phyloP scores from a whole-genome alignment of 2,888 invertebrate species.

The Drosophila percnosoma region DNA sequence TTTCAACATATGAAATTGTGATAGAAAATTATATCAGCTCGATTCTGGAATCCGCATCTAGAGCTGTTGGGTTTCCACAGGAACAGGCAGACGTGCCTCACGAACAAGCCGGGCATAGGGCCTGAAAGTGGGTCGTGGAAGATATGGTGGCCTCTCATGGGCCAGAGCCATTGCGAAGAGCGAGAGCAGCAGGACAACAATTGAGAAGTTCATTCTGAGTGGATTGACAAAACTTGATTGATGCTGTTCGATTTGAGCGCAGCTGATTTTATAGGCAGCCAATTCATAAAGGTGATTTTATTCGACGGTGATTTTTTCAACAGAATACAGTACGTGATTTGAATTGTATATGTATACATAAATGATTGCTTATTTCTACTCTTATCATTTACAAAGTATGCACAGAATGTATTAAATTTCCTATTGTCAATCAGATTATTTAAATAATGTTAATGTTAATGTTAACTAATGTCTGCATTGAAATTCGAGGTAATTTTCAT shows the following conservation, averaged over 20 bases:
- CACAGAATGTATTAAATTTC: background rate
- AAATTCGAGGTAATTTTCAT: background rate
- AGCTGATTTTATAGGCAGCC: constrained; percentile 27
- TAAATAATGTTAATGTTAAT: background rate
- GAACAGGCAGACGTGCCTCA: constrained; percentile 17
- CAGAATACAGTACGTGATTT: background rate
- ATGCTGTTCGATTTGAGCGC: constrained; percentile 12
- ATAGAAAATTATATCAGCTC: background rate
- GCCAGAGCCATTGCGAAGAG: constrained; percentile 22
- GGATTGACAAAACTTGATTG: constrained; percentile 19
- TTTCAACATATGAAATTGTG: background rate
- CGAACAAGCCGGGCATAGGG: constrained; percentile 28
- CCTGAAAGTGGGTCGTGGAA: constrained; percentile 21
- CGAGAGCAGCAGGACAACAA: constrained; percentile 24
- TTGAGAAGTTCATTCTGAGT: constrained; percentile 35
- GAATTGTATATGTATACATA: background rate
- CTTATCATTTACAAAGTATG: background rate
- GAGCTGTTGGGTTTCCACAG: background rate
- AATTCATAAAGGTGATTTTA: constrained; percentile 7
- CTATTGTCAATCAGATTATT: background rate
- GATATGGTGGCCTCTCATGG: constrained; percentile 8
- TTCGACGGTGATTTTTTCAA: constrained; percentile 10
- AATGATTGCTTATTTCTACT: background rate
- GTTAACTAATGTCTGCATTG: too few relatives aligned
- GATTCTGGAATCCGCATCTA: background rate